These are phyloP conservation scores for Hemibagrus guttatus DNA, from an alignment of 2,797 vertebrate genomes.

Conservation along the genomic window DNA sequence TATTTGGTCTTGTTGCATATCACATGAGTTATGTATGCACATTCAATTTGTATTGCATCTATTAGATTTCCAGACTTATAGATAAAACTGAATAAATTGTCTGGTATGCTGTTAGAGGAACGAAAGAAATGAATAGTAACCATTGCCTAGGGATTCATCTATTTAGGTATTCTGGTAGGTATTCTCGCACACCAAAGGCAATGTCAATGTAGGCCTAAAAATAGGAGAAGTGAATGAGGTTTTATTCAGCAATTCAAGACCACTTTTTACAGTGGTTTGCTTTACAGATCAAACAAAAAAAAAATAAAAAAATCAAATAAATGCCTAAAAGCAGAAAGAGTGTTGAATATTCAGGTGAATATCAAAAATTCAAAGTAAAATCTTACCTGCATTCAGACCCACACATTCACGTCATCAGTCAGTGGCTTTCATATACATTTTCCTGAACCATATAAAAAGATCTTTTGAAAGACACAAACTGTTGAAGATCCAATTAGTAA, in stretches of 20 bases:
- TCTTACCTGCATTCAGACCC: not conserved
- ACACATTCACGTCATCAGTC: not conserved
- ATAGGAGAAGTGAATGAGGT: not conserved
- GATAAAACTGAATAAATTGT: not conserved
- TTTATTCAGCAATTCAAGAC: not conserved
- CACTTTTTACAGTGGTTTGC: not conserved
- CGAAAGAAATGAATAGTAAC: not conserved
- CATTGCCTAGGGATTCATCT: not conserved
- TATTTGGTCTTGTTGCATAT: slow-evolving; percentile 5
- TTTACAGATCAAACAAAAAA: not conserved
- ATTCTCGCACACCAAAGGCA: not conserved
- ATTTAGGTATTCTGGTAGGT: not conserved
- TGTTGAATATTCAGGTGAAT: not conserved
- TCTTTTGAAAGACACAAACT: not conserved
- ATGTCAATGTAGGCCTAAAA: not conserved
- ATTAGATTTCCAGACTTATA: not conserved
- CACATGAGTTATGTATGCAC: not conserved
- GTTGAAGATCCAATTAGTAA: not conserved
- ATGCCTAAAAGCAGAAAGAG: not conserved
- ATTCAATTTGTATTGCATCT: not conserved
- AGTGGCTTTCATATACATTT: not conserved
- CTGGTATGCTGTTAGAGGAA: not conserved
- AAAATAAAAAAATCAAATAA: not conserved
- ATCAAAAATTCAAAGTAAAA: not conserved
- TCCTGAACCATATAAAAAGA: not conserved